Base-by-base conservation (phyloP, 2,888 invertebrate species). In the Vesta saturnalis region DNA sequence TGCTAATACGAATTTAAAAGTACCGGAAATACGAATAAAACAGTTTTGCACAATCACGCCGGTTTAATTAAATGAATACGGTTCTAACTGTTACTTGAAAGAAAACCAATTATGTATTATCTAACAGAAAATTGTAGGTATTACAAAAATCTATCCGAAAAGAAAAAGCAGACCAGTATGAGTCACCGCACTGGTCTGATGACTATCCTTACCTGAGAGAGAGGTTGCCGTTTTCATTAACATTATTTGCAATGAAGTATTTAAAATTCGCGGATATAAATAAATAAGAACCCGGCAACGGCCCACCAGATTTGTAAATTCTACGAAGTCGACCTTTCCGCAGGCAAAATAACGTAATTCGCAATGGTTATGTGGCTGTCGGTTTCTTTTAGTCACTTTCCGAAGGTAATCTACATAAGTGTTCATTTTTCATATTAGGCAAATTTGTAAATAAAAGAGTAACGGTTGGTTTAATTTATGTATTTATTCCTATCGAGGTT, bases 241-340 rank as follows among this genome's bases (percentile, higher is more conserved):
- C 30, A 30, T 30, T 30, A 30, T 30, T 30, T 30, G 5, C 30
- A 30, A 10, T 30, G 30, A 30, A 30, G 30, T 21, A 46, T 8
- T n/a, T 43, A 64, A 57, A 64, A 64, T 57, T 56, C n/a, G 64
- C 64, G 64, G 64, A 64, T 64, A 46, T 64, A 64, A 62, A 62
- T 30, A 30, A 10, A 30, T 30, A 30, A 30, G 30, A 30, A 58
- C 46, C 62, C 62, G 52, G 62, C 8, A 52, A 18, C 62, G 39
- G 62, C 62, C 62, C 62, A 62, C 62, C 6, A 64, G 39, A 49
- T 56, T 64, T 46, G 35, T 23, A 49, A 64, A 19, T 58, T 64
- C 49, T 57, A 57, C 52, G 58, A 23, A 39, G 10, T 19, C 54
- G 58, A 64, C 64, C 64, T 64, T 57, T 64, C 64, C 64, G 19